Conservation (phyloP, 2,113 vertebrate species). For the Pomatostomus ruficeps region DNA sequence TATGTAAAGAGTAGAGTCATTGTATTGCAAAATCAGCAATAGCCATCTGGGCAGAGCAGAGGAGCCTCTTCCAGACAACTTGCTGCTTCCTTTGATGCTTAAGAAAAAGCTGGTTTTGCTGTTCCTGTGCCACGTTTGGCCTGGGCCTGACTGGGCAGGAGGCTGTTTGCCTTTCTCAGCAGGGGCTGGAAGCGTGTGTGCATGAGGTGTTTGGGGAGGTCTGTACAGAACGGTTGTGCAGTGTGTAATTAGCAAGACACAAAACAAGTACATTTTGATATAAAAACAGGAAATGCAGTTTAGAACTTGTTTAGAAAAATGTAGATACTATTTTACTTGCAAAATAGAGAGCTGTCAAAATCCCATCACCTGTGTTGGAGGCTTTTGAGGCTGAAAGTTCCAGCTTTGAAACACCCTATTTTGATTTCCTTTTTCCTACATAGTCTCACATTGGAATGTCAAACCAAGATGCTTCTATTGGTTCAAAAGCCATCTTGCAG, state of each 20-base stretch:
- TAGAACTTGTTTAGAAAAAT: background rate
- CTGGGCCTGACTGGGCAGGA: background rate
- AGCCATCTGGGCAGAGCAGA: background rate
- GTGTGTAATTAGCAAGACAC: background rate
- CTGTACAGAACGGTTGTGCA: background rate
- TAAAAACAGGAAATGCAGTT: background rate
- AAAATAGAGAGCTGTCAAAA: slow-evolving; percentile 20
- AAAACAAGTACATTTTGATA: background rate
- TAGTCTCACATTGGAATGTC: background rate
- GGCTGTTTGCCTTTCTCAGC: background rate
- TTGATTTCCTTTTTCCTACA: background rate
- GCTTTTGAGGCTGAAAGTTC: background rate
- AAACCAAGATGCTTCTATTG: background rate
- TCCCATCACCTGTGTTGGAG: background rate
- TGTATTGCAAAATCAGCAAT: background rate
- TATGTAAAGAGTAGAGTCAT: background rate
- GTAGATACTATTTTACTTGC: background rate
- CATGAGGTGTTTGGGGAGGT: background rate
- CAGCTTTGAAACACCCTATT: background rate
- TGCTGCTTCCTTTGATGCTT: background rate
- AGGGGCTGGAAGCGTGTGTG: background rate
- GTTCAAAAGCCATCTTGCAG: background rate
- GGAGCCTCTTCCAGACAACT: background rate
- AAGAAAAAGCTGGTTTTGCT: background rate
- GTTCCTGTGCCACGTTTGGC: background rate